phyloP scores from a whole-genome alignment of 2,888 invertebrate genomes.

The Marronus borbonicus region DNA sequence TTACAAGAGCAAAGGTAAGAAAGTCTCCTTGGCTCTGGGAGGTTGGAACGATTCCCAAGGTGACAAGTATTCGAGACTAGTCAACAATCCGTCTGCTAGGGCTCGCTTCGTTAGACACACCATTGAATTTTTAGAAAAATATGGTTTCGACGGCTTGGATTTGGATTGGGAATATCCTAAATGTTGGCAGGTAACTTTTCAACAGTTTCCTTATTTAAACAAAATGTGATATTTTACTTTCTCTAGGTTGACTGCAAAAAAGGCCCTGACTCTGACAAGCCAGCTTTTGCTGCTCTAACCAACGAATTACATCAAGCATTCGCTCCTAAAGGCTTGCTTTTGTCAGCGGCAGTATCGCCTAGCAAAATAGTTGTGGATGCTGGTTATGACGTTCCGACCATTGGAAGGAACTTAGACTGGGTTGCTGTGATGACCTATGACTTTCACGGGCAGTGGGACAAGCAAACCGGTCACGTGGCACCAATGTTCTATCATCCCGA shows the following conservation, averaged over 20 bases:
- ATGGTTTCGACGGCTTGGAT: constrained; percentile 94
- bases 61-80: constrained; percentile 90
- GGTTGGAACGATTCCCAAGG: constrained; percentile 96
- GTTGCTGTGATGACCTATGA: constrained; percentile 95
- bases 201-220: not conserved
- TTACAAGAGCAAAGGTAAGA: constrained; percentile 84
- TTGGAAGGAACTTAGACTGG: constrained; percentile 87
- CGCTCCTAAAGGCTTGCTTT: constrained; percentile 72
- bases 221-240: not conserved
- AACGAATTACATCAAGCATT: constrained; percentile 78
- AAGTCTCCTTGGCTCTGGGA: constrained; percentile 91
- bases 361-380: constrained; percentile 90
- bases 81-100: constrained; percentile 82
- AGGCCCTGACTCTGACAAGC: constrained; percentile 88
- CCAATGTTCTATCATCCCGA: constrained; percentile 88
- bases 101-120: constrained; percentile 83
- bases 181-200: constrained; percentile 82
- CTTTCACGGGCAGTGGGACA: constrained; percentile 94
- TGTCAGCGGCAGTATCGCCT: constrained; percentile 90
- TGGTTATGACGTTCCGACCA: constrained; percentile 84
- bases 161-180: constrained; percentile 96
- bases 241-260: constrained; percentile 86
- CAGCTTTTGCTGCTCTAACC: constrained; percentile 83
- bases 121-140: constrained; percentile 83
- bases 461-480: constrained; percentile 91